Evolutionary conservation across 2,113 vertebrate genomes (phyloP), one percentile per base, ranked within the genome.

Genomic region (Sceloporus tristichus): DNA sequence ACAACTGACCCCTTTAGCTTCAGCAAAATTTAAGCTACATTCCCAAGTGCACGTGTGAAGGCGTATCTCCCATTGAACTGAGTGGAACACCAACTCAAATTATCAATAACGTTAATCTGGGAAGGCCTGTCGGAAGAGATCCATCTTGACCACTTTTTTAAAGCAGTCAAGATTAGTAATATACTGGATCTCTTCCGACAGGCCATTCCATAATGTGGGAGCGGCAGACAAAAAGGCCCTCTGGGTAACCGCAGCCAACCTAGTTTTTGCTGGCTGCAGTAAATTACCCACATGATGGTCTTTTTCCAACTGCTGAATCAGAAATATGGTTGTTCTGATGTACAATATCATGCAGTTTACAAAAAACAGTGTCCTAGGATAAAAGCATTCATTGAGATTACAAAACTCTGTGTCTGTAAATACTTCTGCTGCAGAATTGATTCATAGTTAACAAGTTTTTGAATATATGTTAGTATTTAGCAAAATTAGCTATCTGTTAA

Each of bases 401-500:
- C 40, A 82, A 25, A 48, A 21, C 38, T 59, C 53, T 92, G 11
- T 81, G 85, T 78, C 90, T 79, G 66, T 91, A 81, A 90, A 0
- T 89, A 87, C 91, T 89, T 94, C 86, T 80, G 4, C 91, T 89
- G 70, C 83, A 79, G 77, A 94, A 87, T 94, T 91, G 90, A 94
- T 93, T 66, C 90, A n/a, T 90, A 93, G 81, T 91, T 92, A 90
- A 85, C 93, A 25, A 62, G 66, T 96, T 96, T 95, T 97, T 97
- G 96, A 95, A 95, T 96, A 94, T 85, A 68, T 89, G 89, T 91
- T 96, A 95, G 97, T 97, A 96, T 95, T 92, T 95, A 96, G 96
- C 94, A 95, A 93, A 94, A 97, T 97, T 97, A 96, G 95, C 96
- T 96, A 96, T 93, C 84, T 92, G 92, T 96, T 62, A 94, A 96